Evolutionary conservation across 2,888 invertebrate species (phyloP).

Genomic region (Metellina segmentata): DNA sequence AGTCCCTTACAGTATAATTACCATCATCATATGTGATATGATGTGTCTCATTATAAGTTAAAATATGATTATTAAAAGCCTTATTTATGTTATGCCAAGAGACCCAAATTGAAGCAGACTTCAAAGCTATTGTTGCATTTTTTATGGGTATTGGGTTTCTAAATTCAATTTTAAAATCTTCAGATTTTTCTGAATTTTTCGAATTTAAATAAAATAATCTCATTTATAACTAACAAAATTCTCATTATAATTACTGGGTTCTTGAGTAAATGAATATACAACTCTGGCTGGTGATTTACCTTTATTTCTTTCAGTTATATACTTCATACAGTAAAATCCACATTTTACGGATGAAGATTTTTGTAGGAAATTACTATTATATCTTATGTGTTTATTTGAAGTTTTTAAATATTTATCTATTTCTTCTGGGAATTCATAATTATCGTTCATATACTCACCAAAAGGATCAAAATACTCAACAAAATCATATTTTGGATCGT

Average conservation of each 20-base stretch:
- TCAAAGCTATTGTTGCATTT: neutral
- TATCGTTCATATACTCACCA: too few relatives aligned
- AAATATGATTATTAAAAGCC: neutral
- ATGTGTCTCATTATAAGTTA: too few relatives aligned
- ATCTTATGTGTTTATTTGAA: neutral
- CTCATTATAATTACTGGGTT: neutral
- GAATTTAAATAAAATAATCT: neutral
- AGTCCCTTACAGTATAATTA: too few relatives aligned
- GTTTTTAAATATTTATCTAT: neutral
- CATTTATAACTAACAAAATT: neutral
- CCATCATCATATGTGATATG: too few relatives aligned
- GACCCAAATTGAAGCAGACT: neutral
- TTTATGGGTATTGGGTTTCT: neutral
- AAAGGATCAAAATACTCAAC: too few relatives aligned
- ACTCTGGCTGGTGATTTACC: neutral
- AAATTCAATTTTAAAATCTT: neutral
- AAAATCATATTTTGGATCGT: too few relatives aligned
- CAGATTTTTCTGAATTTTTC: neutral
- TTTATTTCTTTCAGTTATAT: constrained; percentile 17
- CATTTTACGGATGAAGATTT: neutral
- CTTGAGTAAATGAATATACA: constrained; percentile 1
- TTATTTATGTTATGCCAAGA: neutral
- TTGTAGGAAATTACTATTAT: neutral
- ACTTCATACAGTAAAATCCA: constrained; percentile 10
- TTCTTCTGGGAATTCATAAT: neutral